Conservation (phyloP, 2,888 invertebrate species). For the Coleophora deauratella region DNA sequence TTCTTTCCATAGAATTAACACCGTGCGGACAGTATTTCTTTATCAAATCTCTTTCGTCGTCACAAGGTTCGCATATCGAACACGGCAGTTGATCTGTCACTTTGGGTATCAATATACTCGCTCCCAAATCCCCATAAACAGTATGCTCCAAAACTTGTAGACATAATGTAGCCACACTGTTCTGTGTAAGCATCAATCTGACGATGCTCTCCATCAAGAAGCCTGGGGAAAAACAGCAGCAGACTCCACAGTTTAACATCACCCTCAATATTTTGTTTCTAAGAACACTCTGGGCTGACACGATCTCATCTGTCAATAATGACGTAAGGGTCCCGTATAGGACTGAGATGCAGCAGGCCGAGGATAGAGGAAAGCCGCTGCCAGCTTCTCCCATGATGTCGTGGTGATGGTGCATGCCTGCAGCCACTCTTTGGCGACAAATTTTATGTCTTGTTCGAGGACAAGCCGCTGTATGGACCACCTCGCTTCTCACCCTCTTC, state of each 20-base stretch:
- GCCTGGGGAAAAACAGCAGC: conserved; percentile 77
- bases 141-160: conserved; percentile 73
- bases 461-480: conserved; percentile 71
- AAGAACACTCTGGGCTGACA: conserved; percentile 46
- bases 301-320: conserved; percentile 56
- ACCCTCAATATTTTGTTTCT: conserved; percentile 67
- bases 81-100: conserved; percentile 59
- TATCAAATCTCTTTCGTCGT: conserved; percentile 33
- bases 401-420: conserved; percentile 74
- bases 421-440: conserved; percentile 55
- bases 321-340: conserved; percentile 70
- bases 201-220: conserved; percentile 64
- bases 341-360: conserved; percentile 72
- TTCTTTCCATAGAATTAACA: conserved; percentile 41
- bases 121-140: conserved; percentile 75
- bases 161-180: conserved; percentile 47
- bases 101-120: conserved; percentile 42
- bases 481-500: conserved; percentile 73
- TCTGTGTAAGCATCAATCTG: conserved; percentile 57
- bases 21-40: conserved; percentile 43
- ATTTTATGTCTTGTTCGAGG: conserved; percentile 64
- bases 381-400: conserved; percentile 69
- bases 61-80: conserved; percentile 51
- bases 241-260: conserved; percentile 73
- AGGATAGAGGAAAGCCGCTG: conserved; percentile 45